Percentiles rank a stretch among this genome's conserved stretches.
These are phyloP conservation scores for Capitulum mitella DNA, from an alignment of 2,888 invertebrate genomes.

Conservation along the genomic window DNA sequence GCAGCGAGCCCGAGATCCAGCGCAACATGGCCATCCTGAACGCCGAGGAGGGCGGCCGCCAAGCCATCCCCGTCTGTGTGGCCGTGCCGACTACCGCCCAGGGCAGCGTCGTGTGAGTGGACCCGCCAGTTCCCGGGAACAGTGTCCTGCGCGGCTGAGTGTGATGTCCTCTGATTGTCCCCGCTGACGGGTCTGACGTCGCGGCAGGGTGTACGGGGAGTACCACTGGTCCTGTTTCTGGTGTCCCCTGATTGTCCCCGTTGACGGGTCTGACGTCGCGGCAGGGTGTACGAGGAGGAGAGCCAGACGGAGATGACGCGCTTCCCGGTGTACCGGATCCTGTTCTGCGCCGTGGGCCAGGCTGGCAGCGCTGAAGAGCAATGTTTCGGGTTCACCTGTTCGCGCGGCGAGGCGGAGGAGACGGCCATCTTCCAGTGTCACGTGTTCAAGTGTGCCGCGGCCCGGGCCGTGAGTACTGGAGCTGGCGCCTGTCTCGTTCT, in stretches of 20 bases:
- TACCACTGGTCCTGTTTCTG: too few species aligned
- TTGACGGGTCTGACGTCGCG: constrained; percentile 40
- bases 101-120: constrained; percentile 80
- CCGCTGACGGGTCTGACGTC: constrained; percentile 40
- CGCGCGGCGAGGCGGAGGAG: constrained; percentile 81
- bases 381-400: constrained; percentile 94
- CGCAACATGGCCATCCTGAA: constrained; percentile 87
- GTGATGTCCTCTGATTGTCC: too few species aligned
- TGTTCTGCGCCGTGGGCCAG: constrained; percentile 88
- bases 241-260: too few species aligned
- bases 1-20: constrained; percentile 86
- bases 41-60: constrained; percentile 56
- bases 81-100: constrained; percentile 88
- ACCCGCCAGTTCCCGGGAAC: too few species aligned
- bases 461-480: constrained; percentile 75
- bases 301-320: constrained; percentile 73
- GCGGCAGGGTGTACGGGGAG: constrained; percentile 60
- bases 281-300: constrained; percentile 62
- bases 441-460: constrained; percentile 90
- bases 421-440: constrained; percentile 92
- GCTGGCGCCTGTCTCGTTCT: too few species aligned
- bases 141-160: too few species aligned
- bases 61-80: constrained; percentile 81
- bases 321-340: constrained; percentile 84
- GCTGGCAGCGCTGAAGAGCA: constrained; percentile 71